Base-by-base conservation (phyloP, 2,888 invertebrate species). In the Barypeithes pellucidus region DNA sequence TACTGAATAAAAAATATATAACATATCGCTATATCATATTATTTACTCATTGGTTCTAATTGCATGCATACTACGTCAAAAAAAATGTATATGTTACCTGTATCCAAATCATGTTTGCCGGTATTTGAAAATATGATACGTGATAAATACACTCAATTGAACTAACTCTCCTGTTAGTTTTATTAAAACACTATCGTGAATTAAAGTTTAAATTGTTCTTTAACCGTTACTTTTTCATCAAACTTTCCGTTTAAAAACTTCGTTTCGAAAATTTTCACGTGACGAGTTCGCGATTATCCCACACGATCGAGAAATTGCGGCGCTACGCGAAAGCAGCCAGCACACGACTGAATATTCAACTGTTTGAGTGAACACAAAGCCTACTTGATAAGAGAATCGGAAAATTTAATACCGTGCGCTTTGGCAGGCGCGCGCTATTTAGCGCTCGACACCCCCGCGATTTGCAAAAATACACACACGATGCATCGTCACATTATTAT, bases 331-430 rank as follows among this genome's bases (percentile, higher is more conserved):
- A 54, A 41, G 45, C 71, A 45, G 33, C 47, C 57, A 18, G 57
- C 71, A 72, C 72, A 72, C 43, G 66, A 72, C 72, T 72, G 72
- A 66, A 72, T 72, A 72, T 62, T 67, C 72, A 54, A 57, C 62
- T 72, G 72, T 72, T 72, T 50, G 61, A 60, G 59, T 54, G 59
- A 33, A 47, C 57, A 43, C 63, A 54, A 63, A 54, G 67, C 67
- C 39, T 52, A 61, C 67, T 72, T 72, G 72, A 72, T 72, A 72
- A 72, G 67, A 72, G 66, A 72, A 62, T 62, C 62, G 62, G 62
- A 47, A 62, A 62, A 72, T 72, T 72, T 72, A 72, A 72, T 67
- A 50, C 72, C 24, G 72, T 61, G 60, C 67, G 66, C 59, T 66
- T 66, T 66, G 39, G 57, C 59, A 39, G 41, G 54, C 60, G 67